phyloP scores from a whole-genome alignment of 2,797 vertebrate species.

The Pteronotus mesoamericanus region DNA sequence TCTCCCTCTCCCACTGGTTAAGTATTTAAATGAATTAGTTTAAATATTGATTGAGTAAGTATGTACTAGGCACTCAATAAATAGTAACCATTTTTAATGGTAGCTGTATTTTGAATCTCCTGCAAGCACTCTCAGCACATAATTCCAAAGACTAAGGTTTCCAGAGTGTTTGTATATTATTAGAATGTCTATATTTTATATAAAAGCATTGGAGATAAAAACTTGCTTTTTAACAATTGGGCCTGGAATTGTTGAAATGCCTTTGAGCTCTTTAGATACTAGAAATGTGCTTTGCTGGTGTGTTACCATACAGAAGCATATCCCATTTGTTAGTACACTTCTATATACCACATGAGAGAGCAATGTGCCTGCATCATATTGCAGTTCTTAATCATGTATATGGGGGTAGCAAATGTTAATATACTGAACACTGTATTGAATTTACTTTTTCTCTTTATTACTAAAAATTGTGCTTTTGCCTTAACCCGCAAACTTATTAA shows the following conservation, averaged over 20 bases:
- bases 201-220: not conserved
- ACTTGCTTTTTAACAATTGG: not conserved
- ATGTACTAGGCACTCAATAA: not conserved
- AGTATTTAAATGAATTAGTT: not conserved
- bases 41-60: not conserved
- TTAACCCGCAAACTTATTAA: constrained; percentile 37
- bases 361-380: not conserved
- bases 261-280: not conserved
- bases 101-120: not conserved
- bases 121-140: not conserved
- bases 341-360: not conserved
- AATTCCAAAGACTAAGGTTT: not conserved
- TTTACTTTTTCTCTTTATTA: constrained; percentile 36
- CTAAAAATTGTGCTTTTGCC: constrained; percentile 16
- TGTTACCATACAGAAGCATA: not conserved
- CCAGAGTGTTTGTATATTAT: not conserved
- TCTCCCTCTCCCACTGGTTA: not conserved
- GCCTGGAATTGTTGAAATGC: not conserved
- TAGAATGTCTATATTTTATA: not conserved
- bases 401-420: not conserved
- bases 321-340: not conserved
- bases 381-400: not conserved
- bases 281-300: not conserved
- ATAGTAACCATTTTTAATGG: constrained; percentile 1
- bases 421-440: not conserved